Percentiles rank a stretch among this genome's conserved stretches.
phyloP scores from a whole-genome alignment of 2,888 invertebrate species.

The Keiferia lycopersicella region DNA sequence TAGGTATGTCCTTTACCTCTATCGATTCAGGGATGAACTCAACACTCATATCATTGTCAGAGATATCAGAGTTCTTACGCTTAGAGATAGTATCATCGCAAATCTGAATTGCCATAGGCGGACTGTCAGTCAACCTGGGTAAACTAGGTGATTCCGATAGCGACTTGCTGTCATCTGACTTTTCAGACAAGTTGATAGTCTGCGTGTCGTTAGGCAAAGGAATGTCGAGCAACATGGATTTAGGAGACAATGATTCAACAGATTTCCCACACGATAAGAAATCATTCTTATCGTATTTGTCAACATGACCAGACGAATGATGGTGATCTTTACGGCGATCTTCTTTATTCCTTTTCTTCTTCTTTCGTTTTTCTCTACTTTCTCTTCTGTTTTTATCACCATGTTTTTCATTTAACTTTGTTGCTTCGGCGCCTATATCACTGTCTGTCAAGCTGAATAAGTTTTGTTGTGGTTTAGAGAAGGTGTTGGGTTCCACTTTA shows the following conservation, averaged over 20 bases:
- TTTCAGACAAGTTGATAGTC: slow-evolving; percentile 47
- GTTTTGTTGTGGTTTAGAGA: slow-evolving; percentile 62
- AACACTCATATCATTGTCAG: slow-evolving; percentile 39
- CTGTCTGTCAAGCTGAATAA: slow-evolving; percentile 83
- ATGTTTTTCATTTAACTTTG: slow-evolving; percentile 40
- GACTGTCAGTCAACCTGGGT: slow-evolving; percentile 84
- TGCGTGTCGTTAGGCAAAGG: slow-evolving; percentile 63
- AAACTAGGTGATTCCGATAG: slow-evolving; percentile 81
- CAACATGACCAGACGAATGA: slow-evolving; percentile 85
- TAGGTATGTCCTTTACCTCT: slow-evolving; percentile 67
- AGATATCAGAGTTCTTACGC: slow-evolving; percentile 35
- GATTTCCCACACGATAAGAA: slow-evolving; percentile 44
- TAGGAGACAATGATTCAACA: slow-evolving; percentile 51
- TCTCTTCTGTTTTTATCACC: slow-evolving; percentile 77
- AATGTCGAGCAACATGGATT: slow-evolving; percentile 63
- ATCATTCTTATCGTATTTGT: slow-evolving; percentile 63
- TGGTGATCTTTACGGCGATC: slow-evolving; percentile 86
- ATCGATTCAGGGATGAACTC: slow-evolving; percentile 53
- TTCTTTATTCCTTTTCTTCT: slow-evolving; percentile 91
- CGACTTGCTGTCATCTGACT: slow-evolving; percentile 57
- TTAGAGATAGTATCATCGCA: background rate
- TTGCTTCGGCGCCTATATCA: slow-evolving; percentile 25
- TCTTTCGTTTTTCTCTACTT: slow-evolving; percentile 90
- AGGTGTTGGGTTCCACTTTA: slow-evolving; percentile 50
- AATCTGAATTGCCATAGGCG: slow-evolving; percentile 54